These are phyloP conservation scores for Limenitis camilla DNA, from an alignment of 2,888 invertebrate genomes.

Conservation along the genomic window DNA sequence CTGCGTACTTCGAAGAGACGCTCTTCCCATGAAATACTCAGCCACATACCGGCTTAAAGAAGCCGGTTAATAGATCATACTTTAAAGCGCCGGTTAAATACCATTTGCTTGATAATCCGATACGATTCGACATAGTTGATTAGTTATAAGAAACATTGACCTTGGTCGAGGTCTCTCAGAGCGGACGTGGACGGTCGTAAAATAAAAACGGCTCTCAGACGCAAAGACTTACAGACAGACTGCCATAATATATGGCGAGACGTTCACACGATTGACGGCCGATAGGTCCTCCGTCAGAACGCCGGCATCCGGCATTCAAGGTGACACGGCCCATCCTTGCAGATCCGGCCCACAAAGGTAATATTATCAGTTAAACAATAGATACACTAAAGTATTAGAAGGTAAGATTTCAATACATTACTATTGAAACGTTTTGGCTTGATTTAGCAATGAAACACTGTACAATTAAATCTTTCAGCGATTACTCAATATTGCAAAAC, in stretches of 20 bases:
- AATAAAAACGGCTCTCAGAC: constrained; percentile 60
- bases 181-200: constrained; percentile 68
- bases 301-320: constrained; percentile 70
- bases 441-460: background rate
- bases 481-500: constrained; percentile 6
- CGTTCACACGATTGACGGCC: constrained; percentile 67
- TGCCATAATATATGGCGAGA: constrained; percentile 60
- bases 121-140: constrained; percentile 23
- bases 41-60: constrained; percentile 1
- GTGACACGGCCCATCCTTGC: constrained; percentile 68
- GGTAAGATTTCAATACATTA: constrained; percentile 6
- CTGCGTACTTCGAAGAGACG: constrained; percentile 42
- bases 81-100: background rate
- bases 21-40: constrained; percentile 35
- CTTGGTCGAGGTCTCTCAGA: constrained; percentile 57
- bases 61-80: constrained; percentile 7
- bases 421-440: background rate
- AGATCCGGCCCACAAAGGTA: constrained; percentile 49
- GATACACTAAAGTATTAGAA: constrained; percentile 18
- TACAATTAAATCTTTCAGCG: background rate
- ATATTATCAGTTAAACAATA: constrained; percentile 32
- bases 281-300: constrained; percentile 62
- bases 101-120: constrained; percentile 1
- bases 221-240: constrained; percentile 60
- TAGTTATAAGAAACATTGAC: constrained; percentile 49